Evolutionary conservation across 2,888 invertebrate genomes (phyloP).

Genomic region (Blomia tropicalis): DNA sequence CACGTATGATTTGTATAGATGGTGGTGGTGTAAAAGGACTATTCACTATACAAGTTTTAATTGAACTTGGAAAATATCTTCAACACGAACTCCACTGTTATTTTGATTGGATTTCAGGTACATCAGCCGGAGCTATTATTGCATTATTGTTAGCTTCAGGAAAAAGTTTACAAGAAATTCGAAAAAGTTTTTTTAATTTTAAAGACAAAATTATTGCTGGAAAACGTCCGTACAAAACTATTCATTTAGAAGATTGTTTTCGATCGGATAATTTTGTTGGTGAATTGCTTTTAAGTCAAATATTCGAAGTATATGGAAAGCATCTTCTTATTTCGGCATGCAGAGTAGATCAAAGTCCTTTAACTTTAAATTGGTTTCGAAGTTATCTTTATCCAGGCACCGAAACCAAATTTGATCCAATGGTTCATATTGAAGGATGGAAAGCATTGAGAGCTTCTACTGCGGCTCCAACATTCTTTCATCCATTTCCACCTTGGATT

Average conservation of each 20-base stretch:
- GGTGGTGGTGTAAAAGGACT: slow-evolving; percentile 82
- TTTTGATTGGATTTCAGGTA: slow-evolving; percentile 92
- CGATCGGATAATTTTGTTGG: slow-evolving; percentile 73
- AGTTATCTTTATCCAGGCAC: slow-evolving; percentile 66
- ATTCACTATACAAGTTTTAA: slow-evolving; percentile 57
- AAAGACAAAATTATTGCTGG: slow-evolving; percentile 89
- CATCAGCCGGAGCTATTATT: slow-evolving; percentile 72
- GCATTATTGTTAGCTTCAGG: slow-evolving; percentile 61
- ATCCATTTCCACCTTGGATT: slow-evolving; percentile 33
- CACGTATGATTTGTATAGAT: too few species aligned
- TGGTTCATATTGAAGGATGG: slow-evolving; percentile 44
- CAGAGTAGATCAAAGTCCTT: slow-evolving; percentile 76
- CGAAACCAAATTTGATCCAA: neutral
- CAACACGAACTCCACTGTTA: slow-evolving; percentile 39
- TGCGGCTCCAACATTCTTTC: slow-evolving; percentile 90
- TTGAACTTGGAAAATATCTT: slow-evolving; percentile 52
- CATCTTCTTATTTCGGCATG: slow-evolving; percentile 63
- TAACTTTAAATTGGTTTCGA: slow-evolving; percentile 80
- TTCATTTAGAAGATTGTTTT: slow-evolving; percentile 64
- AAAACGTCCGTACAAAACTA: slow-evolving; percentile 70
- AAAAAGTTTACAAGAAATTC: slow-evolving; percentile 50
- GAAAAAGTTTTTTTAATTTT: slow-evolving; percentile 76
- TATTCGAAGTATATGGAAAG: slow-evolving; percentile 52
- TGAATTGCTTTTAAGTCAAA: slow-evolving; percentile 69
- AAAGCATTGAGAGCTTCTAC: slow-evolving; percentile 82